phyloP scores from a whole-genome alignment of 2,113 vertebrate species.

The Orthochromis malagaraziensis region DNA sequence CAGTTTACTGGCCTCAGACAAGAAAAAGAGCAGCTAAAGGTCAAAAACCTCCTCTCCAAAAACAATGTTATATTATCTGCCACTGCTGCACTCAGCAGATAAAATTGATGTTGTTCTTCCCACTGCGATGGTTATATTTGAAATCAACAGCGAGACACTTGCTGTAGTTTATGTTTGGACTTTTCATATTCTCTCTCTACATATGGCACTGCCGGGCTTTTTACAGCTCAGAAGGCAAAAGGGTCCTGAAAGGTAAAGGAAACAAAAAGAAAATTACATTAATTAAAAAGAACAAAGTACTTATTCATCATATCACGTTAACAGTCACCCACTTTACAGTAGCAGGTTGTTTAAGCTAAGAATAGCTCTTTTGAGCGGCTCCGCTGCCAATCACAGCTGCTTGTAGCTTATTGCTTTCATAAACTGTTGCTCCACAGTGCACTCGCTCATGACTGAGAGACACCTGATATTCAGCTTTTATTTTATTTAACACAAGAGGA shows the following conservation, averaged over 20 bases:
- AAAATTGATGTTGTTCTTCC: neutral
- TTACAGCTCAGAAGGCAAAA: neutral
- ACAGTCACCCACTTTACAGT: neutral
- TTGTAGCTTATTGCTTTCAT: conserved; percentile 1
- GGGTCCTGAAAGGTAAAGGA: neutral
- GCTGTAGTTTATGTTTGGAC: neutral
- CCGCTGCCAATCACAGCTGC: neutral
- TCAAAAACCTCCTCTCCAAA: neutral
- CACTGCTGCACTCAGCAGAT: neutral
- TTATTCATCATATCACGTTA: neutral
- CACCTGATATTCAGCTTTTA: neutral
- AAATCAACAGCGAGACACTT: neutral
- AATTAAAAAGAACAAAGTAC: neutral
- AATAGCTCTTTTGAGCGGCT: neutral
- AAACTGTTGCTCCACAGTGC: neutral
- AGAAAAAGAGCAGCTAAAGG: neutral
- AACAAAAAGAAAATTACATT: neutral
- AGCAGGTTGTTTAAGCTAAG: neutral
- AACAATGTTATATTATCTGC: neutral
- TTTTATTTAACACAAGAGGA: neutral
- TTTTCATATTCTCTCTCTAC: neutral
- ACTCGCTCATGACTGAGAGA: neutral
- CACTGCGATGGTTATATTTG: neutral
- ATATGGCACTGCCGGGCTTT: neutral
- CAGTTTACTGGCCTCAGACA: neutral